Base-by-base conservation (phyloP, 2,113 vertebrate species). In the Stegastes partitus region DNA sequence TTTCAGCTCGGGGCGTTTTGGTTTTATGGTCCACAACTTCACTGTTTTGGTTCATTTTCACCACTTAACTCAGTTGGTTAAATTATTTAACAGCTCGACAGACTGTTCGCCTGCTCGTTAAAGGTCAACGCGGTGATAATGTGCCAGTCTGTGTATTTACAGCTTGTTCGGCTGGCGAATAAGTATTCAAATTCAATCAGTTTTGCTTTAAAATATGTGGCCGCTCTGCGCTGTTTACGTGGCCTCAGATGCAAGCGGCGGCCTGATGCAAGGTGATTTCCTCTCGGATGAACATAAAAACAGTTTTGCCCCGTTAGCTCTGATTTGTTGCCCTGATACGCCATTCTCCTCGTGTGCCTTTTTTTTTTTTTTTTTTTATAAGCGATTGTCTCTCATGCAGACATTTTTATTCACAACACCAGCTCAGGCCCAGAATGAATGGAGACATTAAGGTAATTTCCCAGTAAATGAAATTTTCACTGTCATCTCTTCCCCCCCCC, bases 371-470 rank as follows among this genome's bases (percentile, higher is more conserved):
- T 34, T 34, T 34, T 34, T 88, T 74, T 74, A 65, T 84, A 23
- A 68, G 74, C 28, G 25, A 67, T n/a, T 74, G 67, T 58, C 45
- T 79, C 39, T 70, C 14, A 50, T 59, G 55, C 45, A 72, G 64
- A 49, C 66, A 49, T 66, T 75, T 84, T 61, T 19, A 82, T 76
- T 63, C 63, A 57, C 53, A 61, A 57, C 81, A 68, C 14, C 28
- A 79, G 74, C 49, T 65, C 70, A 74, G 23, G 31, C 37, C 59
- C 23, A 47, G 12, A 55, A 25, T 73, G 21, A 77, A 80, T 12
- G 26, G 53, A 62, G n/a, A 55, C 74, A 81, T 68, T 72, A 47
- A 83, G 39, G 51, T 69, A 51, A 86, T 83, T 83, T 78, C 12
- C 28, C 22, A 3, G 49, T 42, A 83, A 81, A 86, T 81, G 12